Conservation (phyloP, 2,888 invertebrate genomes). For the Philhelius pedissequus region DNA sequence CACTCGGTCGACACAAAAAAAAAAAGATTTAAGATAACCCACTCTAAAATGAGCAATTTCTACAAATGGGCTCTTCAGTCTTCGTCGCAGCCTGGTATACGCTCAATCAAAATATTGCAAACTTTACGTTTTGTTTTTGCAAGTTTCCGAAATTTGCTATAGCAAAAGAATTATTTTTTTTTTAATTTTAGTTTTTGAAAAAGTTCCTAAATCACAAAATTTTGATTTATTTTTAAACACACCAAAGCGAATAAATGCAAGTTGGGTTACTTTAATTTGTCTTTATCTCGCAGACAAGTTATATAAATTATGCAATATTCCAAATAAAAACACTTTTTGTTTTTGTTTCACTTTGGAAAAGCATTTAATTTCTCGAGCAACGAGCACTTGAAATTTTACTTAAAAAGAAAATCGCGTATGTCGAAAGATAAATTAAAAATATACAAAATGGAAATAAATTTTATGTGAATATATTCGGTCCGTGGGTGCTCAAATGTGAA, state of each 20-base stretch:
- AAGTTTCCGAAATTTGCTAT: background rate
- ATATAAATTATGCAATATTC: slow-evolving; percentile 61
- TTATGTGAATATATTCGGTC: slow-evolving; percentile 8
- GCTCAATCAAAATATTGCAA: slow-evolving; percentile 30
- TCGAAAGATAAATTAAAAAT: slow-evolving; percentile 24
- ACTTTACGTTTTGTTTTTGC: background rate
- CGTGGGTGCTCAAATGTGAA: slow-evolving; percentile 37
- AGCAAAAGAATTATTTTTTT: slow-evolving; percentile 11
- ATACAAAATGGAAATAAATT: slow-evolving; percentile 44
- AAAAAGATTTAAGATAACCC: background rate
- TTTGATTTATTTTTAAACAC: slow-evolving; percentile 53
- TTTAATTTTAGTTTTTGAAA: background rate
- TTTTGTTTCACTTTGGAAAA: background rate
- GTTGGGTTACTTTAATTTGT: slow-evolving; percentile 20
- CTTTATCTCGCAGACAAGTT: slow-evolving; percentile 7
- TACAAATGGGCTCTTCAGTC: slow-evolving; percentile 40
- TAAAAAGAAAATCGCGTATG: background rate
- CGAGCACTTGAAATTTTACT: slow-evolving; percentile 12
- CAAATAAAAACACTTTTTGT: slow-evolving; percentile 21
- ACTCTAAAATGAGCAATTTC: slow-evolving; percentile 34
- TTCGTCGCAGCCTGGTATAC: slow-evolving; percentile 36
- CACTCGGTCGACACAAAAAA: background rate
- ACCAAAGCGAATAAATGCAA: slow-evolving; percentile 14
- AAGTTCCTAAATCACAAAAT: slow-evolving; percentile 1
- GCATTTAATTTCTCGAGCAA: too few species aligned